Evolutionary conservation across 2,888 invertebrate genomes (phyloP).

Genomic region (Drosophila recens): DNA sequence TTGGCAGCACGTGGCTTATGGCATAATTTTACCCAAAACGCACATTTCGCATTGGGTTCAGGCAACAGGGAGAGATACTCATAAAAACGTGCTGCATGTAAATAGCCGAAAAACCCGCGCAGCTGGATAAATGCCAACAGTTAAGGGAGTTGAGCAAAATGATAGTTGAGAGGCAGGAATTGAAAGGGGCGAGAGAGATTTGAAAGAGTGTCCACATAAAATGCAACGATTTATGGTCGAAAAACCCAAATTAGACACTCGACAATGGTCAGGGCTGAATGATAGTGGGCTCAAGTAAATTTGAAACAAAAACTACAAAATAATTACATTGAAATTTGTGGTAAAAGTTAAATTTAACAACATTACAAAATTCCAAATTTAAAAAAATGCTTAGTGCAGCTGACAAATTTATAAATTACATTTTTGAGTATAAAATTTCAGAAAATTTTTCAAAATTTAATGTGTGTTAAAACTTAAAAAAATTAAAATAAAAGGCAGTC

Average conservation of each 20-base stretch:
- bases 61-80: constrained; percentile 60
- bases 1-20: constrained; percentile 72
- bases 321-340: background rate
- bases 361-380: too few species aligned
- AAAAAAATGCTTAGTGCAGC: too few species aligned
- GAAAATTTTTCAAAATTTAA: too few species aligned
- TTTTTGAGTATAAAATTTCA: too few species aligned
- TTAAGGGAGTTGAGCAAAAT: constrained; percentile 10
- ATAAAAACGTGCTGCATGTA: constrained; percentile 70
- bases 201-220: constrained; percentile 33
- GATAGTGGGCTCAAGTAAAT: background rate
- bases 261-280: constrained; percentile 28
- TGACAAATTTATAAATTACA: too few species aligned
- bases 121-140: constrained; percentile 42
- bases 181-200: background rate
- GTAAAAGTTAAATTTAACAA: background rate
- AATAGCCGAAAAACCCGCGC: constrained; percentile 44
- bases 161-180: background rate
- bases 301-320: constrained; percentile 1
- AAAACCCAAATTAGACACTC: constrained; percentile 42
- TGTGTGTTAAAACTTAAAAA: background rate
- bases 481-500: background rate
- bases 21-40: constrained; percentile 77
- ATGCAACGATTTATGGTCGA: constrained; percentile 53
- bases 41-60: constrained; percentile 66